Conservation (phyloP, 2,113 vertebrate species). For the Apteryx mantelli region DNA sequence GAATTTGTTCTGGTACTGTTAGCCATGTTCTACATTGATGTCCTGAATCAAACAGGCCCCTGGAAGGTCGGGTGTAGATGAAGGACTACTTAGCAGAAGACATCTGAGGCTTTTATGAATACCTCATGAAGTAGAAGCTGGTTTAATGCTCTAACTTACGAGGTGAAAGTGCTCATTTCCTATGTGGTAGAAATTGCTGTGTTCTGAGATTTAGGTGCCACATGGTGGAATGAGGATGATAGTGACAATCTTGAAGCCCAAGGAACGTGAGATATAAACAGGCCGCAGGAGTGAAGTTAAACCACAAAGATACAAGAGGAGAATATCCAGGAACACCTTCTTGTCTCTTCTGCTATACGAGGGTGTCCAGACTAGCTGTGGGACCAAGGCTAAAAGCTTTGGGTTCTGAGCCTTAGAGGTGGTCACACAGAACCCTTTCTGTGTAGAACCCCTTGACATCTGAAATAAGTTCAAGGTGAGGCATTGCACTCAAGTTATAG, state of each 20-base stretch:
- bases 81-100: not conserved
- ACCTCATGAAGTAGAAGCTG: not conserved
- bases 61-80: not conserved
- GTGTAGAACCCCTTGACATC: not conserved
- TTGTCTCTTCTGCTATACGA: too few species aligned
- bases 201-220: not conserved
- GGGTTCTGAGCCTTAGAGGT: not conserved
- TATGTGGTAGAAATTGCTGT: not conserved
- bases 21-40: accelerated
- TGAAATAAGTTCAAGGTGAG: not conserved
- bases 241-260: not conserved
- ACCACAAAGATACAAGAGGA: not conserved
- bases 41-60: not conserved
- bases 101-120: not conserved
- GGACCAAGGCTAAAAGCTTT: not conserved
- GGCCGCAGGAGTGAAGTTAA: not conserved
- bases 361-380: too few species aligned
- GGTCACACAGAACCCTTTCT: not conserved
- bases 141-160: not conserved
- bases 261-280: not conserved
- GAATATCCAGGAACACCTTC: too few species aligned
- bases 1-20: not conserved
- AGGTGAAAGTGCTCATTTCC: accelerated
- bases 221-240: too few species aligned
- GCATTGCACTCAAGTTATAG: not conserved